Evolutionary conservation across 2,113 vertebrate genomes (phyloP), one percentile per base, ranked within the genome.

Genomic region (Sprattus sprattus): DNA sequence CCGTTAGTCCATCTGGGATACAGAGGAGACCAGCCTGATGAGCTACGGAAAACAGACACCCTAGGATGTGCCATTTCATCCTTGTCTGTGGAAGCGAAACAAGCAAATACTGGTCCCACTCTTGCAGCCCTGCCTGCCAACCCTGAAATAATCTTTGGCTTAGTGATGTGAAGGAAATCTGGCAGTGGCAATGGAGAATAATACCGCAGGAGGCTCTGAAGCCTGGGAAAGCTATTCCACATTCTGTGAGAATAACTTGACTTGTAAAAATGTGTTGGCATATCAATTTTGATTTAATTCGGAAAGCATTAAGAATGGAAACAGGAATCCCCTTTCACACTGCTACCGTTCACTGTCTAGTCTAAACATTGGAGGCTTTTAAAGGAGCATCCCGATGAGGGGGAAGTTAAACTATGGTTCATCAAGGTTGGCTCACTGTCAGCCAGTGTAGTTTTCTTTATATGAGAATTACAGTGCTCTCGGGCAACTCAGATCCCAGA

Each of bases 61-160:
- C 54, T 10, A 11, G 64, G n/a, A 3, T 18, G 6, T 22, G 0
- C 54, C 16, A 60, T 60, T 5, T 18, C 5, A 60, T 16, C 54
- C 3, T 18, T 60, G 20, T 7, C 20, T 60, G 54, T 60, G 64
- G 6, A 11, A 28, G 64, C 9, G n/a, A 67, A 67, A 67, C 64
- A 67, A 67, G 64, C 25, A 67, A 25, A 67, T 28, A 67, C 7
- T 28, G 64, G n/a, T 67, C 64, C 71, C 71, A 44, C 71, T 16
- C 71, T 39, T 78, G 71, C 71, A 13, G 32, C 15, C 71, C 71
- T 39, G 32, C 1, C 71, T 78, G 71, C 25, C 71, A 78, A 11
- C 71, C 32, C 71, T 78, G 71, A 39, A 78, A 78, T 78, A 78
- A 39, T 78, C 71, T 78, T 32, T 78, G 71, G 64, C 64, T 3